A percentile compares a stretch with the other conserved stretches of the same genome.
Conservation (phyloP, 2,113 vertebrate genomes). For the Pseudorectes ferrugineus region DNA sequence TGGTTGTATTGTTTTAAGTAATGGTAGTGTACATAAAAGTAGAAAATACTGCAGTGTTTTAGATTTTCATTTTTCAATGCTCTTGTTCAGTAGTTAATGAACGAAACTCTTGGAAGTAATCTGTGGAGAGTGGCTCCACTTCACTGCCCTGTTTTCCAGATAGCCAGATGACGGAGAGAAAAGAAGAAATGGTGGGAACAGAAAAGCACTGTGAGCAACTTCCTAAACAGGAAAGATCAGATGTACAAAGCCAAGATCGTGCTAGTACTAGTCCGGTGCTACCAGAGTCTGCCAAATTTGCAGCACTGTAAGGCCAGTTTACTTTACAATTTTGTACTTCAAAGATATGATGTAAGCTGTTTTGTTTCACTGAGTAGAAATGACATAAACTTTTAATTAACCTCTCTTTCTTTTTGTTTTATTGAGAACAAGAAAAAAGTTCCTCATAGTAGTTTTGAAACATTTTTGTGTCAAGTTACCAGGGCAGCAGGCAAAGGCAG, state of each 20-base stretch:
- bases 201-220: conserved; percentile 49
- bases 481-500: conserved; percentile 89
- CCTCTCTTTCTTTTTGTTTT: conserved; percentile 60
- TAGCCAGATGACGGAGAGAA: conserved; percentile 54
- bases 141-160: conserved; percentile 70
- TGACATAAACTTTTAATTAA: conserved; percentile 60
- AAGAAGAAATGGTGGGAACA: conserved; percentile 63
- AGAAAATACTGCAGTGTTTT: neutral
- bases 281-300: conserved; percentile 67
- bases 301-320: conserved; percentile 69
- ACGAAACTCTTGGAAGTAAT: neutral
- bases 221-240: conserved; percentile 67
- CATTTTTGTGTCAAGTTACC: conserved; percentile 80
- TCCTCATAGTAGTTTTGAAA: conserved; percentile 54
- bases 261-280: conserved; percentile 51
- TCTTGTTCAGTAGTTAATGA: neutral
- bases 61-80: neutral
- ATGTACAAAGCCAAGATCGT: conserved; percentile 64
- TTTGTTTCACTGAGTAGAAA: conserved; percentile 43
- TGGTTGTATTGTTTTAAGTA: neutral
- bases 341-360: conserved; percentile 48
- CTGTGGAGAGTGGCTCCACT: conserved; percentile 10
- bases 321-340: conserved; percentile 45
- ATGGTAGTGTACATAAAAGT: neutral
- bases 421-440: conserved; percentile 51